phyloP scores from a whole-genome alignment of 2,797 vertebrate species.

The Ptychadena robeensis region DNA sequence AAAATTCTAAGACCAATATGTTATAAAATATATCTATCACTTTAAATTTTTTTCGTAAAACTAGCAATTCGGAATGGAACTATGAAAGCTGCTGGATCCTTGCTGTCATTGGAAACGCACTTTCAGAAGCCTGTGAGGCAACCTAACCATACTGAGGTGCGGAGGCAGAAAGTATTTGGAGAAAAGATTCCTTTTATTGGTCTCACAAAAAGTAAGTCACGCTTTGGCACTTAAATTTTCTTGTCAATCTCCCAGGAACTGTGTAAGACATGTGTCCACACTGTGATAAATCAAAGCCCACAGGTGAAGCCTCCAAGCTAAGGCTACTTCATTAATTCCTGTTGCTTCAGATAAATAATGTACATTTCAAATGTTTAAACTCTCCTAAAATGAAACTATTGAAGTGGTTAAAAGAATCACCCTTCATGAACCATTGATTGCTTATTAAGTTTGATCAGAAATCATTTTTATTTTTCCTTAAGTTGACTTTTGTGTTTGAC shows the following conservation, averaged over 20 bases:
- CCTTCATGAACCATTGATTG: background rate
- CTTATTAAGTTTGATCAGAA: background rate
- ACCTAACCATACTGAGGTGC: conserved; percentile 9
- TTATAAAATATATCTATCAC: too few relatives aligned
- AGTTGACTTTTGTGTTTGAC: background rate
- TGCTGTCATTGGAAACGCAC: conserved; percentile 18
- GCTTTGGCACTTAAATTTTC: background rate
- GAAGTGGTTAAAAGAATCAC: background rate
- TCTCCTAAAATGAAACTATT: background rate
- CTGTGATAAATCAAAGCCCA: background rate
- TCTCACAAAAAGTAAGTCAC: conserved; percentile 73
- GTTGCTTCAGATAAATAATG: background rate
- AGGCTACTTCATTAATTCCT: background rate
- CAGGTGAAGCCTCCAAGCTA: background rate
- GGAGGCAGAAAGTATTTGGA: conserved; percentile 10
- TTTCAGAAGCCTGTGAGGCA: conserved; percentile 2
- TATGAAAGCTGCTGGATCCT: background rate
- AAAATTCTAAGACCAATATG: too few relatives aligned
- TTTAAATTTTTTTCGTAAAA: background rate
- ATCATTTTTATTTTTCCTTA: background rate
- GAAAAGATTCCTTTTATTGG: conserved; percentile 73
- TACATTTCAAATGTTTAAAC: background rate
- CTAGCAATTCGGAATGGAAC: conserved; percentile 22
- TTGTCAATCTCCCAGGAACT: conserved; percentile 19
- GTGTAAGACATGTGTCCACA: background rate